Percentiles rank a stretch among this genome's conserved stretches.
phyloP scores from a whole-genome alignment of 2,113 vertebrate genomes.

The Pedionomus torquatus region DNA sequence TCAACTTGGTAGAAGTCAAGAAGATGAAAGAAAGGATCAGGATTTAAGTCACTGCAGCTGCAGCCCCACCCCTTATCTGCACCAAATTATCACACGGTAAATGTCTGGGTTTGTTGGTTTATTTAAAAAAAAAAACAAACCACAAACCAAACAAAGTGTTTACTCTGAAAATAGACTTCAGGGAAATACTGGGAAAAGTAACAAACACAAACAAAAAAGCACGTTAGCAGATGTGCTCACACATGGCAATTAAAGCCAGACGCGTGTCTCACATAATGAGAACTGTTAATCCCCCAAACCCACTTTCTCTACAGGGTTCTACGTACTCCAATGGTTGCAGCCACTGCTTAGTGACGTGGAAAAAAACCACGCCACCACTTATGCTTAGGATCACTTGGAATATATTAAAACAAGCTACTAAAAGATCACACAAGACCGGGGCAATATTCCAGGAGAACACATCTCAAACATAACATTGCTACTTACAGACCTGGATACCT shows the following conservation, averaged over 20 bases:
- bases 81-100: background rate
- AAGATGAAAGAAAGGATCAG: background rate
- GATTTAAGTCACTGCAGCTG: background rate
- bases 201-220: background rate
- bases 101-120: background rate
- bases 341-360: background rate
- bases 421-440: background rate
- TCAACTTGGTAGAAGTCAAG: background rate
- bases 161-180: constrained; percentile 41
- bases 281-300: background rate
- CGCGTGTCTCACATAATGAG: background rate
- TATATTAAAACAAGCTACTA: background rate
- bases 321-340: background rate
- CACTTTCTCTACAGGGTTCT: background rate
- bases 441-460: background rate
- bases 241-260: constrained; percentile 12
- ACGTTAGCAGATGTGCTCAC: constrained; percentile 14
- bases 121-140: no score
- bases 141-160: constrained; percentile 30
- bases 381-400: background rate
- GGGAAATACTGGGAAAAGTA: background rate
- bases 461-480: background rate
- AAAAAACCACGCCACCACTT: background rate
- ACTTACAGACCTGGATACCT: background rate
- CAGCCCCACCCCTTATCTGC: background rate